These are phyloP conservation scores for Neoaliturus tenellus DNA, from an alignment of 2,888 invertebrate species.

Conservation along the genomic window DNA sequence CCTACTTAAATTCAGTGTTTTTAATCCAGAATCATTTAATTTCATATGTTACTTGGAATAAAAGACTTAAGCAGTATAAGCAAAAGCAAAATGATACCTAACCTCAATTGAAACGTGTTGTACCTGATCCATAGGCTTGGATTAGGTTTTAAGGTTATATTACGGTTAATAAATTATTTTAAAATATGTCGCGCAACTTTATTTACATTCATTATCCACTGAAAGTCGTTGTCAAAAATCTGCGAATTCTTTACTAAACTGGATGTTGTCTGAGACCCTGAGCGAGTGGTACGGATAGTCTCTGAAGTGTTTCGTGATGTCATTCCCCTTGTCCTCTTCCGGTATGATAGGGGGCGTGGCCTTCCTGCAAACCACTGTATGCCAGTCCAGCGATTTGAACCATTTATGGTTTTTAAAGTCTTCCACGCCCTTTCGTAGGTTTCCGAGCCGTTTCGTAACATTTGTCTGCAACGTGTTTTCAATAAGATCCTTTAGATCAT, in stretches of 20 bases:
- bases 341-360: conserved; percentile 80
- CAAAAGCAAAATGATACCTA: too few relatives aligned
- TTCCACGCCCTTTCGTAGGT: conserved; percentile 88
- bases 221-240: too few relatives aligned
- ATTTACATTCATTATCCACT: too few relatives aligned
- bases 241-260: neutral
- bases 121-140: too few relatives aligned
- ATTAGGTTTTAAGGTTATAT: too few relatives aligned
- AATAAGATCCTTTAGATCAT: conserved; percentile 88
- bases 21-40: too few relatives aligned
- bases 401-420: conserved; percentile 94
- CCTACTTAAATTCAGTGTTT: too few relatives aligned
- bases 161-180: too few relatives aligned
- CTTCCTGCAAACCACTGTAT: conserved; percentile 84
- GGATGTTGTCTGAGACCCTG: neutral
- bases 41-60: too few relatives aligned
- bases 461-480: conserved; percentile 89
- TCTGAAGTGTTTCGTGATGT: neutral
- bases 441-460: conserved; percentile 87
- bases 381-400: conserved; percentile 91
- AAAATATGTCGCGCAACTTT: too few relatives aligned
- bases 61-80: too few relatives aligned
- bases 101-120: too few relatives aligned
- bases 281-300: neutral
- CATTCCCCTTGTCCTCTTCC: neutral